Evolutionary conservation across 2,797 vertebrate species (phyloP).

Genomic region (Premnoplex brunnescens): DNA sequence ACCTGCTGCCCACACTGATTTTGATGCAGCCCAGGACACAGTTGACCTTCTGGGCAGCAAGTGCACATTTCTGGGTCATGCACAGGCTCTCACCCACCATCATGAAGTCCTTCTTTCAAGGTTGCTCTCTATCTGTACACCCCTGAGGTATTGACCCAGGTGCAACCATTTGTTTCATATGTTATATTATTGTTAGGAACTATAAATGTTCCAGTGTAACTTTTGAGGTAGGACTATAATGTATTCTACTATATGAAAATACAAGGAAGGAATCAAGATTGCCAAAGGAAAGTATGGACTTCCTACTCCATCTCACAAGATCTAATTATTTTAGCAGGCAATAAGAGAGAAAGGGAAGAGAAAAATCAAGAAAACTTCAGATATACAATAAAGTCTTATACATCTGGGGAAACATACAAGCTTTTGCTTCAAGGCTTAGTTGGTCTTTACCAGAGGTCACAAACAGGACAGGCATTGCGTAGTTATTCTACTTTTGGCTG

Average conservation of each 20-base stretch:
- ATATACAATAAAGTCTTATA: background rate
- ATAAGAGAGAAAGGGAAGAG: background rate
- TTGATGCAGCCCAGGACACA: rapidly evolving
- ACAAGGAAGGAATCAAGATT: background rate
- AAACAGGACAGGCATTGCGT: constrained; percentile 22
- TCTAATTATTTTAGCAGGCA: background rate
- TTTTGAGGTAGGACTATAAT: background rate
- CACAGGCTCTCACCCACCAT: background rate
- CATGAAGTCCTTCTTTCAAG: rapidly evolving
- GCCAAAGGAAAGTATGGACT: background rate
- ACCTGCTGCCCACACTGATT: rapidly evolving
- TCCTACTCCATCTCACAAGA: background rate
- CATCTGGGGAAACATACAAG: background rate
- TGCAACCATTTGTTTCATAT: background rate
- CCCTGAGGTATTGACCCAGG: rapidly evolving
- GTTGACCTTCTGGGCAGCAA: rapidly evolving
- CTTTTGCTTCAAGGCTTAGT: background rate
- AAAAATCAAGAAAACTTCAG: background rate
- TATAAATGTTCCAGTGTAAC: background rate
- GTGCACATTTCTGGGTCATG: background rate
- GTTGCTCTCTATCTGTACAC: rapidly evolving
- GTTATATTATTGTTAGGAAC: background rate
- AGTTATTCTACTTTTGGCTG: background rate
- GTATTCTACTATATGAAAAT: background rate
- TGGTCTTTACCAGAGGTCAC: constrained; percentile 41